Base-by-base conservation (phyloP, 2,888 invertebrate species). In the Leptinotarsa tumamoca region DNA sequence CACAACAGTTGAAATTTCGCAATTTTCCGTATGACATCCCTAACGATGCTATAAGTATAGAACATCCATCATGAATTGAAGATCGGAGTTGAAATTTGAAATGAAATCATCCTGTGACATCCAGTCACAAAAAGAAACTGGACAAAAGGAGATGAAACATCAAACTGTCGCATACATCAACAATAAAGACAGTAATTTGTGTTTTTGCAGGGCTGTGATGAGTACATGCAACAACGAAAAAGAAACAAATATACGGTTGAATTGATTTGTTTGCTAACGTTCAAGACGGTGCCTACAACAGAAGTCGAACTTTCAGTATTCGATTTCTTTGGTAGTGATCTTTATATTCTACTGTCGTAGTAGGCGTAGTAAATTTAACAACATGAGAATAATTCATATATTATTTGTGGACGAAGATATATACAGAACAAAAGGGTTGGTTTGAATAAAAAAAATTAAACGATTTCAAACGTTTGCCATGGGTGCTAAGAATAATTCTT, bases 211-310 rank as follows among this genome's bases (percentile, higher is more conserved):
- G 71, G 56, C 76, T 74, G 77, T 82, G 82, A 83, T 81, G 82
- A 81, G 81, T 80, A 77, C 79, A 74, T 58, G 79, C 77, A 79
- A 78, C 78, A 80, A 78, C 74, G 74, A 78, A 80, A 79, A 79
- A 80, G 80, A 80, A 81, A 80, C 80, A 81, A 80, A 76, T 58
- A 75, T 80, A 82, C 81, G 82, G 82, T 81, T 82, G 82, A 83
- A 78, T 82, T 83, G 82, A 83, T 83, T 84, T 84, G 82, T 82
- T 83, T 82, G 82, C 74, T 80, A 83, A 80, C 81, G 71, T 70
- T 75, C 56, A 66, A 75, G 77, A 67, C 75, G 77, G 74, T 78
- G 79, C 78, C 75, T 72, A 1, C 73, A 74, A 75, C 79, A 77
- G 72, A 78, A 70, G 66, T 75, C 78, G 79, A 78, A 76, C 49